A percentile compares a stretch with the other conserved stretches of the same genome.
Evolutionary conservation across 2,113 vertebrate genomes (phyloP).

Genomic region (Pituophis catenifer): DNA sequence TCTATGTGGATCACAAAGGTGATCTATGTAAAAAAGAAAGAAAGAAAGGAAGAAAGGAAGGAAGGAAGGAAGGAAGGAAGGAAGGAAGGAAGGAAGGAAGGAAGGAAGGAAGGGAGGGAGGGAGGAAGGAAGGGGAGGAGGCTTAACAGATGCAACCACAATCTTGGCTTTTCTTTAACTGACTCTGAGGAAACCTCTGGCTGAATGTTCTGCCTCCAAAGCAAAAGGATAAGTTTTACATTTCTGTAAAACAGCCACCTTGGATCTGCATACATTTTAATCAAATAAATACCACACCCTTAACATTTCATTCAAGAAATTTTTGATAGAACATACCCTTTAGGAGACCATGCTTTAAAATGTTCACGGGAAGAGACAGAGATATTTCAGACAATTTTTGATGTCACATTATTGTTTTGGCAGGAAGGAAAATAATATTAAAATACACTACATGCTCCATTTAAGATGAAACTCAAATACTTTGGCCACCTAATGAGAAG

Average conservation of each 20-base stretch:
- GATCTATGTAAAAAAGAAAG: background rate
- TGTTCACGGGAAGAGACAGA: background rate
- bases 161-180: background rate
- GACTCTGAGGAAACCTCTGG: background rate
- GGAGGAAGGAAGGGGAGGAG: background rate
- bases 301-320: background rate
- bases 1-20: background rate
- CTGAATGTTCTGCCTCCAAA: background rate
- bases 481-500: no score
- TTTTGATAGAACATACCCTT: background rate
- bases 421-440: background rate
- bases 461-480: no score
- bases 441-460: background rate
- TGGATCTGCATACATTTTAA: constrained; percentile 21
- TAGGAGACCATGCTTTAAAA: background rate
- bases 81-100: no score
- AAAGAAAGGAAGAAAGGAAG: no score
- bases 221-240: background rate
- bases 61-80: no score
- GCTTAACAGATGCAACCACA: background rate
- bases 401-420: background rate
- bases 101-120: no score
- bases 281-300: background rate
- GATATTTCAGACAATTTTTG: background rate
- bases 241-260: constrained; percentile 29